These are phyloP conservation scores for Drosophila setosimentum DNA, from an alignment of 2,888 invertebrate genomes.

Conservation along the genomic window DNA sequence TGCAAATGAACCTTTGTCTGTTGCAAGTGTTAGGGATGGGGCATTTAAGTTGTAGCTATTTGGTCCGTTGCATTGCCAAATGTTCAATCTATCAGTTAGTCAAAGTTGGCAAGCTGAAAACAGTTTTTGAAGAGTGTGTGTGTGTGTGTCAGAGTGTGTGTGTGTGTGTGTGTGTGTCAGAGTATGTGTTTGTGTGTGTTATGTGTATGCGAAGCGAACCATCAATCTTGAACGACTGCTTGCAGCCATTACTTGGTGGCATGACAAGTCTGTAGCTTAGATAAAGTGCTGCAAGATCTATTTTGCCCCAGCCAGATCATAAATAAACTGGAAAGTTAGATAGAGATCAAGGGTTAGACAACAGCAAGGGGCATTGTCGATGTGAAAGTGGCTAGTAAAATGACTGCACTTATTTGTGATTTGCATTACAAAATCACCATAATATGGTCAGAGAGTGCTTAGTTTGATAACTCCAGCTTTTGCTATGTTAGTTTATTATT, in stretches of 20 bases:
- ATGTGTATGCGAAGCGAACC: conserved; percentile 21
- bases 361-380: conserved; percentile 5
- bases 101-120: conserved; percentile 7
- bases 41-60: conserved; percentile 54
- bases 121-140: conserved; percentile 21
- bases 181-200: conserved; percentile 21
- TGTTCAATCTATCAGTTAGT: conserved; percentile 34
- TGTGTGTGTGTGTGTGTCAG: conserved; percentile 19
- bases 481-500: not conserved
- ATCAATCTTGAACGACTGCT: conserved; percentile 44
- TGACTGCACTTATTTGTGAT: not conserved
- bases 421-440: not conserved
- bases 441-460: not conserved
- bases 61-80: conserved; percentile 55
- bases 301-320: conserved; percentile 28
- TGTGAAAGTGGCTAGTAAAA: conserved; percentile 14
- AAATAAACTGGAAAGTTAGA: conserved; percentile 32
- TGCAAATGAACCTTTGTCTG: conserved; percentile 75
- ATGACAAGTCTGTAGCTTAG: conserved; percentile 25
- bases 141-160: conserved; percentile 19
- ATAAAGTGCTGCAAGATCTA: conserved; percentile 44
- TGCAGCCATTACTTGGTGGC: conserved; percentile 22
- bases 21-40: conserved; percentile 2
- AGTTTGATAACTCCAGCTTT: not conserved
- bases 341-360: conserved; percentile 29